Conservation (phyloP, 2,797 vertebrate genomes). For the Smutsia temminckii region DNA sequence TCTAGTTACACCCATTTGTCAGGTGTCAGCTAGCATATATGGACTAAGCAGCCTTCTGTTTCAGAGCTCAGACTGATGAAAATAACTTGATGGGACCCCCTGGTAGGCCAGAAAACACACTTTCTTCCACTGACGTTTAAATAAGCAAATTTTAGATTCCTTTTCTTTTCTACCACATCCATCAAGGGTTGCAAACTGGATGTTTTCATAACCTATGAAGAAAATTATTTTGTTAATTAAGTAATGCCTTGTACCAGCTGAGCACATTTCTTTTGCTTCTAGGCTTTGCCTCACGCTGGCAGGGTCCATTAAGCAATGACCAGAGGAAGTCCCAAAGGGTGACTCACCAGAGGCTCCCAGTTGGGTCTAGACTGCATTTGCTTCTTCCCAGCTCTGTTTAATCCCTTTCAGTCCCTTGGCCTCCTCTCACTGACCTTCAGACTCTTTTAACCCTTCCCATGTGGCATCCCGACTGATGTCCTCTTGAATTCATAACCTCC, state of each 20-base stretch:
- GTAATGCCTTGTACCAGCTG: neutral
- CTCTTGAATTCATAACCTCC: neutral
- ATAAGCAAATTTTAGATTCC: neutral
- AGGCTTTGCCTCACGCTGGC: neutral
- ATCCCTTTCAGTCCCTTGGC: neutral
- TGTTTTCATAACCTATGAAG: neutral
- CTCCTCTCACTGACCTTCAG: neutral
- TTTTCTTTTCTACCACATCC: neutral
- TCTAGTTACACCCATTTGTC: neutral
- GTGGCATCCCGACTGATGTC: too few species aligned
- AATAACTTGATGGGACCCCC: neutral
- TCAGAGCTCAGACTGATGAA: neutral
- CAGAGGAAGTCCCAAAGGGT: neutral
- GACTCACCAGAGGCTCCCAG: neutral
- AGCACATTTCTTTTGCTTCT: neutral
- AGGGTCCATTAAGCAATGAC: neutral
- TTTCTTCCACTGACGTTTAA: constrained; percentile 32
- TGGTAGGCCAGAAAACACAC: neutral
- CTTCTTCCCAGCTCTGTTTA: neutral
- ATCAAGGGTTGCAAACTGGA: neutral
- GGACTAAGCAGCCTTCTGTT: neutral
- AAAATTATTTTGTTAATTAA: neutral
- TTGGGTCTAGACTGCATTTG: neutral
- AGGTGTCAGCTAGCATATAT: neutral
- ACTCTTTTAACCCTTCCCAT: neutral